phyloP scores from a whole-genome alignment of 2,888 invertebrate species.

The Aplocera efformata region DNA sequence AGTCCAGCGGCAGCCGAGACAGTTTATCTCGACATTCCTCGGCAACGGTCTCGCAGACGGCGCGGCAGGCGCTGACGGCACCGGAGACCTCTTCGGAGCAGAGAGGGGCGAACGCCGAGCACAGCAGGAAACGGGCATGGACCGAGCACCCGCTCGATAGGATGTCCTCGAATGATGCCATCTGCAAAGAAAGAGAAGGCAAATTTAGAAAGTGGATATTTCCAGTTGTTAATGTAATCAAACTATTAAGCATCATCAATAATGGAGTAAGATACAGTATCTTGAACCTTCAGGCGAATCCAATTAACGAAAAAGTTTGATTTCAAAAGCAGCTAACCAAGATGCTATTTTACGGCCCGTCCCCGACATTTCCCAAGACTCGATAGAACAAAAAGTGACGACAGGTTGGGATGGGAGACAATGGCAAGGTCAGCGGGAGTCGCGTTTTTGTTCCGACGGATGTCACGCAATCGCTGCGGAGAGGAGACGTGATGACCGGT shows the following conservation, averaged over 20 bases:
- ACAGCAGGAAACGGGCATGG: constrained; percentile 91
- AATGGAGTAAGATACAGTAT: too few relatives aligned
- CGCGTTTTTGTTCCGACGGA: constrained; percentile 53
- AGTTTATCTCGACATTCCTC: constrained; percentile 87
- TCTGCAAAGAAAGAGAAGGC: constrained; percentile 71
- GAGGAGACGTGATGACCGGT: constrained; percentile 12
- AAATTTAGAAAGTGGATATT: constrained; percentile 14
- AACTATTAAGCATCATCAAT: too few relatives aligned
- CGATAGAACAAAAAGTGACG: constrained; percentile 20
- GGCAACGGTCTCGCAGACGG: constrained; percentile 89
- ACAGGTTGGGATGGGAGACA: constrained; percentile 37
- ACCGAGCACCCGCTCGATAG: constrained; percentile 90
- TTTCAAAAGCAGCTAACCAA: constrained; percentile 2
- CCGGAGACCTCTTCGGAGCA: constrained; percentile 93
- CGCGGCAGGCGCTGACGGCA: constrained; percentile 91
- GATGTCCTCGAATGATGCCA: constrained; percentile 85
- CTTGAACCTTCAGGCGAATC: neutral
- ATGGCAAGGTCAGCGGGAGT: constrained; percentile 55
- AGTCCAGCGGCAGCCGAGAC: constrained; percentile 87
- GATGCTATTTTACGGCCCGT: constrained; percentile 10
- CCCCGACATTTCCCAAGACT: constrained; percentile 10
- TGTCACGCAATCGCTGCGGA: constrained; percentile 35
- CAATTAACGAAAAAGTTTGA: constrained; percentile 6
- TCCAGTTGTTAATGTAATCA: too few relatives aligned
- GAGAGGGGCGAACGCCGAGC: constrained; percentile 94